phyloP scores from a whole-genome alignment of 2,113 vertebrate species.

The Charadrius vociferus region DNA sequence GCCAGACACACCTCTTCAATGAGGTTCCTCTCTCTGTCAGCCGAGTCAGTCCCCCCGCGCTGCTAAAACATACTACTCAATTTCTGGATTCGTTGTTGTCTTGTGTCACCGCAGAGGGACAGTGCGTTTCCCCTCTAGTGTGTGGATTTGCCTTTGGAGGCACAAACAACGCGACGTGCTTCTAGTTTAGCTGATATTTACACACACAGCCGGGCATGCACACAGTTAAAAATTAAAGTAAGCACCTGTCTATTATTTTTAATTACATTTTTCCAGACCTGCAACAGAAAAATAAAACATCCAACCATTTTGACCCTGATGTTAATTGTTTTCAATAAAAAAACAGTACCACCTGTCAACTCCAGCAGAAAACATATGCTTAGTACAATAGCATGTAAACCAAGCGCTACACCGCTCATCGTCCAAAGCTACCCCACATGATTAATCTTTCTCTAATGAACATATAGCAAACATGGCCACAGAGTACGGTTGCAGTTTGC shows the following conservation, averaged over 20 bases:
- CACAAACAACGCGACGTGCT: fast-evolving
- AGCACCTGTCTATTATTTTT: background rate
- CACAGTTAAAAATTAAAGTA: background rate
- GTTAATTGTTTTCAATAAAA: slow-evolving; percentile 35
- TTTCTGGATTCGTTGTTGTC: background rate
- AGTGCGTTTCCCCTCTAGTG: background rate
- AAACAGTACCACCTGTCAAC: background rate
- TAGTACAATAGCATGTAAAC: background rate
- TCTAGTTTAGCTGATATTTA: background rate
- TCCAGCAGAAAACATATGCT: slow-evolving; percentile 14
- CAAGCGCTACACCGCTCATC: background rate
- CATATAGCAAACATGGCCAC: background rate
- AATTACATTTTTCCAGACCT: background rate
- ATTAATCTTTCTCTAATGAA: slow-evolving; percentile 15
- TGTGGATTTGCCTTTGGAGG: background rate
- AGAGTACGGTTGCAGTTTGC: background rate
- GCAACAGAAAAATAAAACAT: slow-evolving; percentile 12
- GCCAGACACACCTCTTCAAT: background rate
- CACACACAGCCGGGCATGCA: background rate
- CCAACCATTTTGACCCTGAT: background rate
- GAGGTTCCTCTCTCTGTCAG: background rate
- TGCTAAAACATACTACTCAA: background rate
- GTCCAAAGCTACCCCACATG: background rate
- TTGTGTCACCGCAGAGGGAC: background rate
- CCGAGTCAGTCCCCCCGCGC: no score